Conservation (phyloP, 2,113 vertebrate genomes). For the Cochlearius cochlearius region DNA sequence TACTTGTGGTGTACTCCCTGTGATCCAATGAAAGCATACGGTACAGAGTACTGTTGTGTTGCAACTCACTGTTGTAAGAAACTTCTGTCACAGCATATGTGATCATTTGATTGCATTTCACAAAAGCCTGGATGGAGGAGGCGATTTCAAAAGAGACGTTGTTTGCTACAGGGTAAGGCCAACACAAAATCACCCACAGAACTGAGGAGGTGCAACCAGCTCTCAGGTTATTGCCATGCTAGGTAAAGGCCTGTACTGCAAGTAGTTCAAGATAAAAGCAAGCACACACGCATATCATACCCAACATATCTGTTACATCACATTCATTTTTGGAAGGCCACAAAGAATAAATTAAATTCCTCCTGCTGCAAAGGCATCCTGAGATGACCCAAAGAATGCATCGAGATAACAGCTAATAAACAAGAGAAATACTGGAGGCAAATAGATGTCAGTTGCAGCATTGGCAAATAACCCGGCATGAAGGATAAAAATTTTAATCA, state of each 20-base stretch:
- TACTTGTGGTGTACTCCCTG: not conserved
- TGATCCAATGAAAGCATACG: not conserved
- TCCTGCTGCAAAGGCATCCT: not conserved
- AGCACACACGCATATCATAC: not conserved
- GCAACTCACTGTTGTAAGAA: not conserved
- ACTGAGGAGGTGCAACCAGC: not conserved
- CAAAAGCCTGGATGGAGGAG: not conserved
- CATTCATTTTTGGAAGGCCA: not conserved
- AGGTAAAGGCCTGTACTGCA: not conserved
- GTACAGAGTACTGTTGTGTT: not conserved
- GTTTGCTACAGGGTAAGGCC: not conserved
- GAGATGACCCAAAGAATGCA: not conserved
- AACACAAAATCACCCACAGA: not conserved
- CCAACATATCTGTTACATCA: not conserved
- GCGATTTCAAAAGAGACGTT: not conserved
- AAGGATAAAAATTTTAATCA: not conserved
- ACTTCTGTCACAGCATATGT: not conserved
- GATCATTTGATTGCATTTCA: not conserved
- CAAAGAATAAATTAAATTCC: not conserved
- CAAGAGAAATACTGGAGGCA: not conserved
- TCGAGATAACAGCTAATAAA: not conserved
- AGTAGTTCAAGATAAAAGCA: not conserved
- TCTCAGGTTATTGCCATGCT: not conserved
- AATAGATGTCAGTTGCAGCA: not conserved
- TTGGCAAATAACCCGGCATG: not conserved